Evolutionary conservation across 2,797 vertebrate species (phyloP).

Genomic region (Chanos chanos): DNA sequence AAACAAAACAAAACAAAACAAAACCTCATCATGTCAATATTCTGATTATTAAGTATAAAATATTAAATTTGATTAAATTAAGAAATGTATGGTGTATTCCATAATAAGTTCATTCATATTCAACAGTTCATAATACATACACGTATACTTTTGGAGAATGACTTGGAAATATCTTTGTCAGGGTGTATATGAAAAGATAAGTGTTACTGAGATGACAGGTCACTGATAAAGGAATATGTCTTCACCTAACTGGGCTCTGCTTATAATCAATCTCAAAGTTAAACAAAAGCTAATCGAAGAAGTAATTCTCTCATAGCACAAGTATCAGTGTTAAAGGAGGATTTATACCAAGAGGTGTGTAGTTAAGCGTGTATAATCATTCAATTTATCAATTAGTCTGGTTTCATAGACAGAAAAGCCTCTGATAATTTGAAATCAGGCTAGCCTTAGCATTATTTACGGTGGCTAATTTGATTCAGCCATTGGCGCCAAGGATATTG

Average conservation of each 20-base stretch:
- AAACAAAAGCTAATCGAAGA: slow-evolving; percentile 5
- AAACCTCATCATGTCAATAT: too few species aligned
- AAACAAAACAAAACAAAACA: too few species aligned
- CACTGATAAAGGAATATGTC: slow-evolving; percentile 18
- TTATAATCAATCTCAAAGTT: slow-evolving; percentile 16
- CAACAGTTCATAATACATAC: too few species aligned
- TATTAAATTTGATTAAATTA: too few species aligned
- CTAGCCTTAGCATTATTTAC: not conserved
- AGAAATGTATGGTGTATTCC: too few species aligned
- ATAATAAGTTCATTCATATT: too few species aligned
- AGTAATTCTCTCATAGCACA: too few species aligned
- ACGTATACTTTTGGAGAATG: too few species aligned
- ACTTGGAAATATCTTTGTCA: too few species aligned
- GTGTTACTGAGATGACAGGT: not conserved
- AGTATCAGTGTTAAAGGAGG: slow-evolving; percentile 18
- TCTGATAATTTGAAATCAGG: not conserved
- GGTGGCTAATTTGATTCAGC: slow-evolving; percentile 29
- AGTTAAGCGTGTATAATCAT: slow-evolving; percentile 13
- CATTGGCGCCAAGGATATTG: slow-evolving; percentile 11
- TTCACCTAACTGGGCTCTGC: slow-evolving; percentile 21
- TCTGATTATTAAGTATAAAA: too few species aligned
- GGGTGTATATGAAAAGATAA: too few species aligned
- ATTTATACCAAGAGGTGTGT: slow-evolving; percentile 23
- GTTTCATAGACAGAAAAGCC: slow-evolving; percentile 1
- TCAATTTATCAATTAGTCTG: slow-evolving; percentile 12